Base-by-base conservation (phyloP, 2,113 vertebrate species). In the Anoura caudifer region DNA sequence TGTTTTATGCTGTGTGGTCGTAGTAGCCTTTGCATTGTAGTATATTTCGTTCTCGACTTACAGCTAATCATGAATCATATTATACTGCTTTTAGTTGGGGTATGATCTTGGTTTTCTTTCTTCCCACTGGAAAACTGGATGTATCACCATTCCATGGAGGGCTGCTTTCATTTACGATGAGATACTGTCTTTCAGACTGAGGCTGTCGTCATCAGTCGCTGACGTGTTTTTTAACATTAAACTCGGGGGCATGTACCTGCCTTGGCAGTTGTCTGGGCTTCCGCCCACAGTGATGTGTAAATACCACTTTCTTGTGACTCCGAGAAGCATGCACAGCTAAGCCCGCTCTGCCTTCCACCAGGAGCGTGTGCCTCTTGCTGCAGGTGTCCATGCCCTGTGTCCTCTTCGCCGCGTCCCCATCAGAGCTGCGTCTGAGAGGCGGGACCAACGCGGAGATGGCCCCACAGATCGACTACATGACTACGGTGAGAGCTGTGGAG, bases 381-480 rank as follows among this genome's bases (percentile, higher is more conserved):
- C 99, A 99, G 98, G 99, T 99, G 15, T 99, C 99, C 14, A 98
- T 99, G 97, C 99, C 99, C 9, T 99, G 99, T 72, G 98, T 99
- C 59, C 98, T 99, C 38, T 99, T 99, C 91, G 98, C 99, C 59
- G 98, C 99, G 65, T 98, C 98, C 24, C 98, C 99, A 1, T 99
- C 99, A 33, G 98, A 99, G 92, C 98, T 99, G 22, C 98, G 77
- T 94, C 98, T 99, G 96, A 99, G 99, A 98, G 99, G 99, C 59
- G 99, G 99, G 63, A 99, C 99, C 72, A 99, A 99, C 81, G 99
- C 99, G 20, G 99, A 99, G 94, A 99, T 99, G 99, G 99, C 99
- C 20, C 99, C 99, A 22, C 99, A 99, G 98, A 99, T 99, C 33
- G 99, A 99, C 97, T 99, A 99, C 98, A 99, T 99, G 0, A 56